These are phyloP conservation scores for Cebidichthys violaceus DNA, from an alignment of 2,113 vertebrate genomes.

Conservation along the genomic window DNA sequence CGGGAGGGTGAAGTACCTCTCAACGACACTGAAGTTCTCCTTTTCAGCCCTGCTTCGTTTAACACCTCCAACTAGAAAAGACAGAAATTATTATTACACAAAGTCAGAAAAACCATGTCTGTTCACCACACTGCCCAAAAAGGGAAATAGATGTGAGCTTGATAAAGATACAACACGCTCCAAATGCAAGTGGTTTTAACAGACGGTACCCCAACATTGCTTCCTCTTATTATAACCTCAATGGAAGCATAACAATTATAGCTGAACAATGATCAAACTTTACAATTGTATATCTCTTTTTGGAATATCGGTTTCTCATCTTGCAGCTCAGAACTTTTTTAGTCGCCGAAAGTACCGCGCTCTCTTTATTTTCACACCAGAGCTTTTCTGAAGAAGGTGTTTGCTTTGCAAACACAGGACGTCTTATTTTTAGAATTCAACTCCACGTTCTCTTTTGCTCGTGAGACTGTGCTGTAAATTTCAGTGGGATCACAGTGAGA, in stretches of 20 bases:
- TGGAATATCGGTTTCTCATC: not conserved
- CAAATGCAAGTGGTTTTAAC: constrained; percentile 16
- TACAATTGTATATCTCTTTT: not conserved
- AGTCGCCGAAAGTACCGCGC: constrained; percentile 26
- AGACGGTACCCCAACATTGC: not conserved
- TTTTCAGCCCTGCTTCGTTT: constrained; percentile 42
- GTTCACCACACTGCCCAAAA: constrained; percentile 30
- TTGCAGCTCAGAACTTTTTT: constrained; percentile 56
- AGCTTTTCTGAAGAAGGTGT: constrained; percentile 65
- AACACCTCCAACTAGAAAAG: constrained; percentile 30
- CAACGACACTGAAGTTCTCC: constrained; percentile 30
- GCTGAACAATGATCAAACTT: not conserved
- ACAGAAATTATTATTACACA: constrained; percentile 27
- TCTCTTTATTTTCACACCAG: constrained; percentile 70
- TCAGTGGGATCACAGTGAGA: constrained; percentile 38
- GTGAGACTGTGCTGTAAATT: constrained; percentile 52
- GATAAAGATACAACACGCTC: constrained; percentile 6
- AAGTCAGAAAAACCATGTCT: constrained; percentile 13
- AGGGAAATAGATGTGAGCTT: constrained; percentile 40
- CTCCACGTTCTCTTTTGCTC: constrained; percentile 52
- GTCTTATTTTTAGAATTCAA: constrained; percentile 71
- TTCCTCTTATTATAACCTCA: not conserved
- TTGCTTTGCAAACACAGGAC: constrained; percentile 59
- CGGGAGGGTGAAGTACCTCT: constrained; percentile 6
- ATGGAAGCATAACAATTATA: not conserved